Conservation (phyloP, 2,888 invertebrate genomes). For the Tenthredo livida region DNA sequence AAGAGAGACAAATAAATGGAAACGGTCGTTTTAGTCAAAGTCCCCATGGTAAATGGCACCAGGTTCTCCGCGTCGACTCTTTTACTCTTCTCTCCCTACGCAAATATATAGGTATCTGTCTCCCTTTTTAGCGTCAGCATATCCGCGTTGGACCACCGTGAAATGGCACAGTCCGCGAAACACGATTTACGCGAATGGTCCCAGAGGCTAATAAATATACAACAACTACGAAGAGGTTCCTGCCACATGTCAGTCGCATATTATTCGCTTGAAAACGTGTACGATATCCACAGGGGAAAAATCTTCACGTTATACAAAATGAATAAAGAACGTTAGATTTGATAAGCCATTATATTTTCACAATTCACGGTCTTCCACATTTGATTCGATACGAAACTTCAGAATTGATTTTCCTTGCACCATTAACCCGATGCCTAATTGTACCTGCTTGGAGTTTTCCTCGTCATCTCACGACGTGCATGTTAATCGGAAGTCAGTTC, state of each 20-base stretch:
- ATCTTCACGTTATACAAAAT: background rate
- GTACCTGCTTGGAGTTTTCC: background rate
- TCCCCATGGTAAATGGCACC: constrained; percentile 64
- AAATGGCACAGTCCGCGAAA: constrained; percentile 30
- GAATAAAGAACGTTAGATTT: background rate
- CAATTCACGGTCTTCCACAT: background rate
- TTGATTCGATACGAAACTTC: background rate
- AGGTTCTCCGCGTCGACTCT: constrained; percentile 54
- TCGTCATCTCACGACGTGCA: background rate
- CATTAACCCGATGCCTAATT: background rate
- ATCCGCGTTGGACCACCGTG: constrained; percentile 35
- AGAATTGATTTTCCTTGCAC: background rate
- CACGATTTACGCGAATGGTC: constrained; percentile 40
- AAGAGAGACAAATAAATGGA: constrained; percentile 62
- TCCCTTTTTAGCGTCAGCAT: constrained; percentile 31
- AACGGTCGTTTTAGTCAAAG: constrained; percentile 62
- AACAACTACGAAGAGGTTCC: constrained; percentile 14
- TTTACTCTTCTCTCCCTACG: background rate
- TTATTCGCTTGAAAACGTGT: background rate
- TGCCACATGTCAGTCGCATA: background rate
- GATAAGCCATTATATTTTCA: background rate
- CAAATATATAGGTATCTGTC: background rate
- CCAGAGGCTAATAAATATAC: constrained; percentile 32
- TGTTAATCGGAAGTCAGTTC: background rate
- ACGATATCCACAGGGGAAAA: background rate